Evolutionary conservation across 2,113 vertebrate genomes (phyloP), one percentile per base, ranked within the genome.

Genomic region (Acrocephalus arundinaceus): DNA sequence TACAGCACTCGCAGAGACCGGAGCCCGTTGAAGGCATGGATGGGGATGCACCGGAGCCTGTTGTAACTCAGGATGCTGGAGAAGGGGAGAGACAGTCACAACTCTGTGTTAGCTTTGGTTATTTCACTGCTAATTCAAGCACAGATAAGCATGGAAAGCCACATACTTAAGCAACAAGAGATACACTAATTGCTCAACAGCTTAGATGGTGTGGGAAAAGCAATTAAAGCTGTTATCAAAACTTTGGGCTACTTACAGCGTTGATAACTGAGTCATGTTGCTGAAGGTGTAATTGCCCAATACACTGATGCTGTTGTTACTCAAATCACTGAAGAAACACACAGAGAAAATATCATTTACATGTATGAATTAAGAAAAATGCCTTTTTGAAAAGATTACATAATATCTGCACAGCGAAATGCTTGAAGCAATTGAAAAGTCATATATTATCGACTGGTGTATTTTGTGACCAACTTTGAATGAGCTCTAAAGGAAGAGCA

Each of bases 1-100:
- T 96, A 99, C 99, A 99, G 98, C 90, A 99, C 98, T 41, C 99
- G 98, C 48, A 99, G 98, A 6, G 99, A 98, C 48, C 98, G 98
- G 72, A 99, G 98, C 15, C 99, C 99, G 3, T 98, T 96, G 86
- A 99, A 99, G 18, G 99, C 99, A 7, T 99, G 98, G 74, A 98
- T 92, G 0, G 99, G 99, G 84, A 99, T 98, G 97, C 99, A 99
- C 15, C 98, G 98, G 28, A 99, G 99, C 76, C 98, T 97, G 94
- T 99, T 99, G 96, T 99, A 99, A 92, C 99, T 99, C 97, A 99
- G 97, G 97, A 99, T 99, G 89, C 99, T 98, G 93, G 14, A 96
- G 51, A 89, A 91, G 4, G 65, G 80, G 59, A 97, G 68, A 91
- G 75, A 49, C 1, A 68, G 52, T 58, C 66, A 92, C 52, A 77